Conservation (phyloP, 2,113 vertebrate species). For the Alligator sinensis region DNA sequence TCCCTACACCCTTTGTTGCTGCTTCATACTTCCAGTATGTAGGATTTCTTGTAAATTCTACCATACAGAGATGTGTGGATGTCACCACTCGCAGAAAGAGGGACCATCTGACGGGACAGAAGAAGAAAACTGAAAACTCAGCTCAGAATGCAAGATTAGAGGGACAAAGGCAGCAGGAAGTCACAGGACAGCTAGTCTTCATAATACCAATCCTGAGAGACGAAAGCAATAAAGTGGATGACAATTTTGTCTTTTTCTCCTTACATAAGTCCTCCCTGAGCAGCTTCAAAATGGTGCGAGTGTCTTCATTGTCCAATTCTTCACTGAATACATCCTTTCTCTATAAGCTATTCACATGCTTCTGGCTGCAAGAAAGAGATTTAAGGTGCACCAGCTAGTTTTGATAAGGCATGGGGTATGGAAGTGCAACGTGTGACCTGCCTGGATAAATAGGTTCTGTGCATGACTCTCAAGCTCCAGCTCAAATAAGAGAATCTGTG, state of each 20-base stretch:
- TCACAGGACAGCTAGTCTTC: not conserved
- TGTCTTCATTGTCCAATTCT: not conserved
- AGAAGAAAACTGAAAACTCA: not conserved
- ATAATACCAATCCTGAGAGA: not conserved
- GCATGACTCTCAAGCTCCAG: not conserved
- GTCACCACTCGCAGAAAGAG: not conserved
- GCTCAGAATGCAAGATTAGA: not conserved
- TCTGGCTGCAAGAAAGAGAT: not conserved
- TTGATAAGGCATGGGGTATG: not conserved
- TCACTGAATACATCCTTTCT: not conserved
- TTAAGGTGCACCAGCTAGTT: not conserved
- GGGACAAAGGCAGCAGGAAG: not conserved
- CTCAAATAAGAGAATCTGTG: not conserved
- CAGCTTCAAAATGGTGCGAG: not conserved
- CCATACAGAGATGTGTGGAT: not conserved
- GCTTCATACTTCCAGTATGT: not conserved
- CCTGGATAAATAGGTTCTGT: not conserved
- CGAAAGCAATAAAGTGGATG: not conserved
- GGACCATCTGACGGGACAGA: not conserved
- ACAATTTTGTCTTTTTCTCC: not conserved
- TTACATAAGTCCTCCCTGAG: not conserved
- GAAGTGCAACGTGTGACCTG: not conserved
- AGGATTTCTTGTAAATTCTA: not conserved
- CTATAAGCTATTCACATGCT: not conserved
- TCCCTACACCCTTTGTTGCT: not conserved